Conservation (phyloP, 2,888 invertebrate species). For the Perdita meconis region DNA sequence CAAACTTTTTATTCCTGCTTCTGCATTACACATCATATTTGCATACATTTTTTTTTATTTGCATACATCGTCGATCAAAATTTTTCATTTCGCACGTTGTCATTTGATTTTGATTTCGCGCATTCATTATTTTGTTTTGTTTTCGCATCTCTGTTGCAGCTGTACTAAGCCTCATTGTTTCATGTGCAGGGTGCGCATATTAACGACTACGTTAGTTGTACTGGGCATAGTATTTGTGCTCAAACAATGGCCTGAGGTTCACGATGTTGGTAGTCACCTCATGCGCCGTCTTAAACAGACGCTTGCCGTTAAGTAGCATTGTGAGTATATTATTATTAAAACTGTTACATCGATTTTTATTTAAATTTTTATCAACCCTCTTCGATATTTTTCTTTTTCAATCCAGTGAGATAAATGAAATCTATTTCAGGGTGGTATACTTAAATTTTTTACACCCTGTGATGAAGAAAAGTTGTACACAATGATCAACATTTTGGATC, state of each 20-base stretch:
- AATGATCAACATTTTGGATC: constrained; percentile 69
- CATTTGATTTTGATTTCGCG: constrained; percentile 72
- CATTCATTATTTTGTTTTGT: constrained; percentile 79
- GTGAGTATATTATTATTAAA: constrained; percentile 71
- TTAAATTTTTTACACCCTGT: constrained; percentile 70
- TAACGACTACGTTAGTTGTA: constrained; percentile 93
- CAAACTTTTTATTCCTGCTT: neutral
- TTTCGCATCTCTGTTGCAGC: constrained; percentile 82
- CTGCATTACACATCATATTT: constrained; percentile 11
- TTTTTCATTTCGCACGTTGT: constrained; percentile 43
- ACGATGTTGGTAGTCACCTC: constrained; percentile 92
- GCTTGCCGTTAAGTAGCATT: constrained; percentile 88
- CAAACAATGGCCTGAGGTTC: constrained; percentile 95
- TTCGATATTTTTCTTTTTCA: neutral
- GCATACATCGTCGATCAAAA: constrained; percentile 51
- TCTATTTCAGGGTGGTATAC: constrained; percentile 72
- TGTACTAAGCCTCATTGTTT: constrained; percentile 84
- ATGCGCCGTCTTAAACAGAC: constrained; percentile 92
- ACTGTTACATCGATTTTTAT: neutral
- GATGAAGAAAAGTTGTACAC: constrained; percentile 68
- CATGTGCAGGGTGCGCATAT: constrained; percentile 91
- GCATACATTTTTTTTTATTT: constrained; percentile 55
- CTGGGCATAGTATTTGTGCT: constrained; percentile 93
- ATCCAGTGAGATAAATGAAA: constrained; percentile 24
- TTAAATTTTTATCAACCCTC: neutral